Conservation (phyloP, 2,888 invertebrate genomes). For the Lepeophtheirus nordmannii region DNA sequence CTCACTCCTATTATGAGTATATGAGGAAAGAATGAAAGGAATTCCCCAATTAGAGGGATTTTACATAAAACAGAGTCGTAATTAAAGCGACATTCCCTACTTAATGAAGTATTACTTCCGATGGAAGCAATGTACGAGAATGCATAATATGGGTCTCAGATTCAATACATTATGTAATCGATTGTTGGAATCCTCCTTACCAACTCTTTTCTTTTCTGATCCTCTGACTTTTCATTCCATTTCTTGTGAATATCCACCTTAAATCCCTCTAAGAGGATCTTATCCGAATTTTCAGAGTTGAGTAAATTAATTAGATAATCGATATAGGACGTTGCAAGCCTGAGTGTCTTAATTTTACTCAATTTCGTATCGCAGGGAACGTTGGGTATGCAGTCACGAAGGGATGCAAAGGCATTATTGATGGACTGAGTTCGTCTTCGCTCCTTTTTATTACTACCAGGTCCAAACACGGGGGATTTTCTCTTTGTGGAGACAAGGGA, state of each 20-base stretch:
- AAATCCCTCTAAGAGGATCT: conserved; percentile 15
- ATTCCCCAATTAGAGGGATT: too few relatives aligned
- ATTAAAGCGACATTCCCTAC: too few relatives aligned
- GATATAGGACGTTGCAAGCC: conserved; percentile 81
- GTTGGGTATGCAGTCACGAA: conserved; percentile 85
- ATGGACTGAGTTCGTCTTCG: conserved; percentile 78
- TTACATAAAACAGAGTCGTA: too few relatives aligned
- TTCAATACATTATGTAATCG: too few relatives aligned
- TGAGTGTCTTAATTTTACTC: conserved; percentile 81
- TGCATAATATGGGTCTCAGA: too few relatives aligned
- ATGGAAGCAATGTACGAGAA: too few relatives aligned
- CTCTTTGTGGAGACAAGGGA: neutral
- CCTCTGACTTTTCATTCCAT: conserved; percentile 24
- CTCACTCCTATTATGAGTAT: too few relatives aligned
- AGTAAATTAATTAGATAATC: conserved; percentile 77
- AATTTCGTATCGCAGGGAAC: conserved; percentile 89
- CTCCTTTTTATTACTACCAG: conserved; percentile 85
- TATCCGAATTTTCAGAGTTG: conserved; percentile 55
- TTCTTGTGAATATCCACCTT: conserved; percentile 24
- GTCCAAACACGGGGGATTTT: neutral
- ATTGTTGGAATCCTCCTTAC: conserved; percentile 1
- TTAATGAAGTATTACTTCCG: too few relatives aligned
- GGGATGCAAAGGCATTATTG: conserved; percentile 80
- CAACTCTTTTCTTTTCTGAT: conserved; percentile 23
- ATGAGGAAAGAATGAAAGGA: too few relatives aligned